Conservation (phyloP, 2,113 vertebrate genomes). For the Nothoprocta perdicaria region DNA sequence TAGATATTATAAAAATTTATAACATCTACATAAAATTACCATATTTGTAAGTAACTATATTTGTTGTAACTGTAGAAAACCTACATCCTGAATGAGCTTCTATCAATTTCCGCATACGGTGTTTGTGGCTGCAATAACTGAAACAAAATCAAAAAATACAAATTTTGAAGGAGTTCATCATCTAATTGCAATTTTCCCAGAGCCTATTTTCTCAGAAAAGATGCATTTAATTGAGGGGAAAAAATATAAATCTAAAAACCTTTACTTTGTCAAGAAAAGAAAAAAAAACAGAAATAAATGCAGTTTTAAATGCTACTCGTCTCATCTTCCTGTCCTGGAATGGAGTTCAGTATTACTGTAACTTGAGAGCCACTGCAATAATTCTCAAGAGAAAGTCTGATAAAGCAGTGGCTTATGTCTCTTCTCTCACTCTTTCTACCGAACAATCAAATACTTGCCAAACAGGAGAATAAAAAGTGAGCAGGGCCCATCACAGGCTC, state of each 20-base stretch:
- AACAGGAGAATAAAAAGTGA: background rate
- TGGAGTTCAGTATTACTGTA: background rate
- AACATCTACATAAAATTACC: background rate
- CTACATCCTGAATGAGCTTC: background rate
- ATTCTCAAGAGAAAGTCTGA: background rate
- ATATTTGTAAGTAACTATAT: background rate
- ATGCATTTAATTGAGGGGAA: background rate
- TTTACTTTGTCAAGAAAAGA: background rate
- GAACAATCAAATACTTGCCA: background rate
- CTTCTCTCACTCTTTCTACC: background rate
- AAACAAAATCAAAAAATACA: background rate
- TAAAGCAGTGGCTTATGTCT: fast-evolving
- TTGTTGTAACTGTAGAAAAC: background rate
- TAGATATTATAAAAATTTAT: background rate
- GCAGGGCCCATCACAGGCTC: background rate
- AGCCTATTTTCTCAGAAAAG: background rate
- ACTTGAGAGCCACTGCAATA: background rate
- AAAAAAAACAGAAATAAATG: background rate
- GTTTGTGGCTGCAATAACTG: background rate
- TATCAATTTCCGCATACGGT: background rate
- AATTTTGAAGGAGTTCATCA: background rate
- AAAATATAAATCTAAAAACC: background rate
- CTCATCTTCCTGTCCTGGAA: background rate
- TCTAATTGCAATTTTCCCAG: too few relatives aligned
- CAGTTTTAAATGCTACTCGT: background rate